Base-by-base conservation (phyloP, 2,797 vertebrate species). In the Menidia menidia region DNA sequence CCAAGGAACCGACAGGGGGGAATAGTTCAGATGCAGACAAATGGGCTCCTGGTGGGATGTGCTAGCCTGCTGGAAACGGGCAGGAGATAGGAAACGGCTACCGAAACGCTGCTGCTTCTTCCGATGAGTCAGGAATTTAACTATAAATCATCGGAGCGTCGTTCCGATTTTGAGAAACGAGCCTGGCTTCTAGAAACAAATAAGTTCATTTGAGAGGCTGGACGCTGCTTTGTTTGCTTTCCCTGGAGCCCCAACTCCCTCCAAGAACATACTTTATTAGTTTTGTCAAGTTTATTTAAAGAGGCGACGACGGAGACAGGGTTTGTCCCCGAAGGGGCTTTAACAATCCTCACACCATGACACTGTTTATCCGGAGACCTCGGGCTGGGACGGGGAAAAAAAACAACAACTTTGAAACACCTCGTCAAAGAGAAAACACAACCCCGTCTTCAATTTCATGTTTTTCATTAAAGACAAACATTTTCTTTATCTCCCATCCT, bases 21-120 rank as follows among this genome's bases (percentile, higher is more conserved):
- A 56, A 32, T 6, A 76, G 79, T 87, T 85, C 81, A 83, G 63
- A 68, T 61, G 54, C 60, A 86, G 76, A 82, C 68, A 81, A 75
- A 82, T 72, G 60, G 62, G 66, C 63, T 73, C 5, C 10, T 15
- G 42, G 55, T 48, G 59, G 52, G 61, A 66, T 35, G 1, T 32
- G 39, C 33, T 32, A 14, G 12, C 47, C 53, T 25, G 39, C 64
- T 56, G 74, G 62, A 73, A 39, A 15, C 53, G 35, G 32, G 1
- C 16, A 6, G 39, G 30, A 50, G 44, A 66, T 57, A 32, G 39
- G 59, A 68, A 68, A 47, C 30, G 47, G 56, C 54, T 32, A 31
- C 5, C 25, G 18, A n/a, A 11, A 15, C 10, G 10, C 51, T 4
- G 30, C 53, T 32, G 12, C 59, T 66, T 61, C 32, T 67, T 58